Evolutionary conservation across 2,797 vertebrate genomes (phyloP), one percentile per base, ranked within the genome.

Genomic region (Cercopithecus diana): DNA sequence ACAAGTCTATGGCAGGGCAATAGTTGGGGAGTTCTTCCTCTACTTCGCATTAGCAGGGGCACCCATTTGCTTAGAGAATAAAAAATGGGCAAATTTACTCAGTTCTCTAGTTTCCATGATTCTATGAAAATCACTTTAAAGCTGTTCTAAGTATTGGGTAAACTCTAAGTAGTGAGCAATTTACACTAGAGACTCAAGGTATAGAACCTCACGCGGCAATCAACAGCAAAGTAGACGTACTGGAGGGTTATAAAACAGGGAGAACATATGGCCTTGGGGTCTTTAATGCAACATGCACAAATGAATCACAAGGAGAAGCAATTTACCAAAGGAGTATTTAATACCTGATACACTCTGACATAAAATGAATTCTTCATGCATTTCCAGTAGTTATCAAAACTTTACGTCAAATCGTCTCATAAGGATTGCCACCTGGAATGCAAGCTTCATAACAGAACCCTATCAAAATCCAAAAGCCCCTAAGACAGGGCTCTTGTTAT

Each of bases 191-290:
- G 26, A 19, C 19, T 72, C 76, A 50, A 43, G n/a, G 19, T 24
- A 6, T 12, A 64, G 92, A 90, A 41, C 12, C 13, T 48, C 33
- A 24, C 28, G 26, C 0, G 7, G 48, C 26, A 28, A 41, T n/a
- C 1, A 4, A 17, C 1, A 1, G 22, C 52, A 20, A 0, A 28
- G 50, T 14, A 75, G 72, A 45, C 22, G 0, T 1, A 3, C 1
- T 0, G 8, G 7, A 61, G 41, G 48, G 26, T 15, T 13, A 14
- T 17, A 41, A 30, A 76, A 30, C 5, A 75, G 79, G 55, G 0
- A 48, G 24, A 33, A 33, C 15, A 36, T 2, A 1, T 0, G 3
- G 24, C 24, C 39, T 14, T 26, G 28, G 79, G 7, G 26, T 33
- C 39, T 4, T 7, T 0, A 10, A 3, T 2, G 19, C 73, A 84